Base-by-base conservation (phyloP, 2,888 invertebrate species). In the Stegana nigrithorax region DNA sequence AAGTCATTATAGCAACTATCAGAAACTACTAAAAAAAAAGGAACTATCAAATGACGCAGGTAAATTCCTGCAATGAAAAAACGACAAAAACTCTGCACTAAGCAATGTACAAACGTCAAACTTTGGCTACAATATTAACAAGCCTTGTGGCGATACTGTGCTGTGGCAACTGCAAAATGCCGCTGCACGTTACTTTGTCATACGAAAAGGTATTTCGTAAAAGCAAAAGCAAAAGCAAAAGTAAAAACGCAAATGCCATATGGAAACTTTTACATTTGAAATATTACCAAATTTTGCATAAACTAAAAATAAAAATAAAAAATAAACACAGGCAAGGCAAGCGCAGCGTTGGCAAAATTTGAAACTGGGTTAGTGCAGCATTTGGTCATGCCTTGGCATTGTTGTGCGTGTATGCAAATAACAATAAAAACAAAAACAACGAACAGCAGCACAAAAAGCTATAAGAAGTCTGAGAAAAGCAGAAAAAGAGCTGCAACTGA, bases 271-370 rank as follows among this genome's bases (percentile, higher is more conserved):
- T 32, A 27, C 53, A 55, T 55, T 55, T 55, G 53, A 55, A 55
- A 55, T 55, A 55, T 55, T 55, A 55, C 53, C 53, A 36, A 55
- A 55, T 55, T 55, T 55, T 55, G 53, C 53, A 55, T 55, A 36
- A 55, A 55, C 53, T 36, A 36, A 32, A 29, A 29, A 29, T 7
- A 29, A 29, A 29, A 29, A 29, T 29, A 29, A n/a, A n/a, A n/a
- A 29, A 29, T 29, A 39, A 39, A 39, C 17, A 10, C 10, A 39
- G 17, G 14, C 32, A 10, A 17, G 5, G 12, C 6, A 39, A 39
- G 39, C 17, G n/a, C n/a, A n/a, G n/a, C n/a, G n/a, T n/a, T n/a
- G n/a, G n/a, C n/a, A n/a, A n/a, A 39, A 39, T 39, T 39, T 39
- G 14, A 39, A 39, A 39, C n/a, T 39, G 39, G 39, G 39, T 39